These are phyloP conservation scores for Macropodus opercularis DNA, from an alignment of 2,797 vertebrate species.

Conservation along the genomic window DNA sequence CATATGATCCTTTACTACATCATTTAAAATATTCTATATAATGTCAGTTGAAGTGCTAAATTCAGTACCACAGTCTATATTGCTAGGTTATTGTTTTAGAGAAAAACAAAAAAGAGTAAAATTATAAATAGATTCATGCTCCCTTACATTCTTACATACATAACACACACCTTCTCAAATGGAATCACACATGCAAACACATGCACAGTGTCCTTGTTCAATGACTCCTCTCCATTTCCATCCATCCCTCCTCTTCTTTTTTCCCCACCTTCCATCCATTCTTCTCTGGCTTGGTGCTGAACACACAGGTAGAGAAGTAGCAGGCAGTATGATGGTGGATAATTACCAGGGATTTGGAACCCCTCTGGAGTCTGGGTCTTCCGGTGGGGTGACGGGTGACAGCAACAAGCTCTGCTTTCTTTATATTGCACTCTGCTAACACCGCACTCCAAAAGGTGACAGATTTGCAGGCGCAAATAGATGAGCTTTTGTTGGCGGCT, in stretches of 20 bases:
- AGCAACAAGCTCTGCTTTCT: conserved; percentile 83
- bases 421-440: conserved; percentile 83
- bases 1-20: too few species aligned
- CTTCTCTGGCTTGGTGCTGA: conserved; percentile 76
- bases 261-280: conserved; percentile 25
- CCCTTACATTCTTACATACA: too few species aligned
- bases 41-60: too few species aligned
- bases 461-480: conserved; percentile 44
- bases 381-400: conserved; percentile 63
- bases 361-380: conserved; percentile 91
- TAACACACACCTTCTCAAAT: neutral
- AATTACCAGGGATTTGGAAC: conserved; percentile 98
- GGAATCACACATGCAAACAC: neutral
- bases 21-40: too few species aligned
- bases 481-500: conserved; percentile 73
- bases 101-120: too few species aligned
- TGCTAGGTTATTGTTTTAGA: too few species aligned
- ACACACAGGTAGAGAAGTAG: conserved; percentile 93
- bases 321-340: conserved; percentile 87
- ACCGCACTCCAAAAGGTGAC: conserved; percentile 40
- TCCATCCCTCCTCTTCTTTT: conserved; percentile 37
- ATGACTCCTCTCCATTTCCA: conserved; percentile 48
- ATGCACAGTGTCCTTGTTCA: conserved; percentile 32
- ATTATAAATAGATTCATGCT: too few species aligned
- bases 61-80: too few species aligned